Base-by-base conservation (phyloP, 2,888 invertebrate genomes). In the Melolontha melolontha region DNA sequence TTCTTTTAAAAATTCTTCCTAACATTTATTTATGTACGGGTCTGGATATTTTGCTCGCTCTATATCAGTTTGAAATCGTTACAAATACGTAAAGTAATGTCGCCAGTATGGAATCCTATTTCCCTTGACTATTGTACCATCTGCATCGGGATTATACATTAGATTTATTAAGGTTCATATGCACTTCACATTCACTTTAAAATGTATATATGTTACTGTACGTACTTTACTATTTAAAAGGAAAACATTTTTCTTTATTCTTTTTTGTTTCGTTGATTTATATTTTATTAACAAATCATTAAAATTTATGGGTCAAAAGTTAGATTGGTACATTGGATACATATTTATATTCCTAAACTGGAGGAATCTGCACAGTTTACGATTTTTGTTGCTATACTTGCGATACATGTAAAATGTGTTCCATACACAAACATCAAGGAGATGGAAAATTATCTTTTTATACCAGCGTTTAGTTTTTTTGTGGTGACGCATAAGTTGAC, bases 1-100 rank as follows among this genome's bases (percentile, higher is more conserved):
- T 70, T 70, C 55, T 64, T 41, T 44, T 57, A 34, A 54, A 47
- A 62, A 51, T 64, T 67, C 67, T 44, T 7, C 44, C 16, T 34
- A 27, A 29, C 44, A 47, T 59, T 59, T 66, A 66, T 66, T 66
- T 66, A 66, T 66, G 59, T 59, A 47, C 59, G 59, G 29, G 27
- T 42, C 42, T 16, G 14, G 47, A 29, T 29, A 44, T 47, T 59
- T 59, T 59, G 29, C 59, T 47, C 47, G 47, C 47, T 29, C 59
- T 59, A 59, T 59, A 44, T 47, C 59, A 29, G 59, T 47, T 59
- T 34, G 14, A 8, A 59, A 47, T 34, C 34, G 59, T 59, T 59
- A 59, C 14, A 59, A 59, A 44, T 59, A 59, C 47, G 34, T 59
- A 59, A 59, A 59, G 47, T 59, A 59, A 59, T 59, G 47, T 44